Percentiles rank a stretch among this genome's conserved stretches.
phyloP scores from a whole-genome alignment of 2,113 vertebrate species.

The Leptosomus discolor region DNA sequence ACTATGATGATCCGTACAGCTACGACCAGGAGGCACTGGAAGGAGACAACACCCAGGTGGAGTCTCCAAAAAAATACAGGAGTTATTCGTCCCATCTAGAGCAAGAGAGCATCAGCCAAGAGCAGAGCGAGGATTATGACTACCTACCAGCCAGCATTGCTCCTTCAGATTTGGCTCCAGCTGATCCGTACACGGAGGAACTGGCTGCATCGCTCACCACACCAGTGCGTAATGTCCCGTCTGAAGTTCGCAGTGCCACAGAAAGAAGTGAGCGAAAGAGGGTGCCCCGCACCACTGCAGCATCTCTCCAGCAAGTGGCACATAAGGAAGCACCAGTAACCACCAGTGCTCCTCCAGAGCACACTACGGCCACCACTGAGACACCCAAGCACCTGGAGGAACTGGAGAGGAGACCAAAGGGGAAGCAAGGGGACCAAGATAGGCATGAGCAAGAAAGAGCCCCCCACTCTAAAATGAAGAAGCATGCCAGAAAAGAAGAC shows the following conservation, averaged over 20 bases:
- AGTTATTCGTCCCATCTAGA: slow-evolving; percentile 18
- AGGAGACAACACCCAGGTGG: slow-evolving; percentile 55
- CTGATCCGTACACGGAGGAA: neutral
- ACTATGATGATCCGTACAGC: slow-evolving; percentile 73
- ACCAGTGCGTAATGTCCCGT: neutral
- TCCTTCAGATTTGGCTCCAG: slow-evolving; percentile 1
- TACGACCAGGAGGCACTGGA: slow-evolving; percentile 78
- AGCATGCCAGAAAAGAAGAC: slow-evolving; percentile 8
- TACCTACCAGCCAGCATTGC: slow-evolving; percentile 38
- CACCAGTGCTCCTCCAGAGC: neutral
- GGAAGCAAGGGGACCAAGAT: neutral
- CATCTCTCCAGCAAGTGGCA: neutral
- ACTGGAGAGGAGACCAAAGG: neutral
- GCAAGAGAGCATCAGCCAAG: slow-evolving; percentile 56
- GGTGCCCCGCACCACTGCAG: neutral
- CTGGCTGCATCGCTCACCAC: neutral
- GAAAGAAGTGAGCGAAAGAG: slow-evolving; percentile 23
- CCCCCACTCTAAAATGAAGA: slow-evolving; percentile 65
- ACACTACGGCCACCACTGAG: neutral
- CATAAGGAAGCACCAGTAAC: neutral
- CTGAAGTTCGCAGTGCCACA: neutral
- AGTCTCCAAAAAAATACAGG: slow-evolving; percentile 54
- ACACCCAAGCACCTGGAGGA: neutral
- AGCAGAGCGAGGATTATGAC: slow-evolving; percentile 75
- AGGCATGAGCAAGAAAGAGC: slow-evolving; percentile 32